Evolutionary conservation across 2,888 invertebrate species (phyloP).

Genomic region (Hypolimnas misippus): DNA sequence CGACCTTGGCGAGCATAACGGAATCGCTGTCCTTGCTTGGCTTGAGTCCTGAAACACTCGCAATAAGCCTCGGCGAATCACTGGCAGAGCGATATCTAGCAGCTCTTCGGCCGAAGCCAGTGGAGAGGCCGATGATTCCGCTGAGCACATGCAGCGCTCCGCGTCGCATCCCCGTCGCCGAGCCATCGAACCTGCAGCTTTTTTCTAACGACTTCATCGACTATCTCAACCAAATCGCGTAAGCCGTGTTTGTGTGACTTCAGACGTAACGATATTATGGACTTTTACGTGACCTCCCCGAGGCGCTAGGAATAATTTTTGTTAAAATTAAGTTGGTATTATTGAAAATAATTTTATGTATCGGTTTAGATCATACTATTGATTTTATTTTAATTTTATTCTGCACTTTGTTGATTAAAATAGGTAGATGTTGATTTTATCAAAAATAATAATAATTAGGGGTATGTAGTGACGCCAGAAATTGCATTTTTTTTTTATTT

Average conservation of each 20-base stretch:
- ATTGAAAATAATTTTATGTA: constrained; percentile 82
- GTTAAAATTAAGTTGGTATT: constrained; percentile 83
- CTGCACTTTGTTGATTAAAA: constrained; percentile 77
- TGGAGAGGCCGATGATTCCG: constrained; percentile 51
- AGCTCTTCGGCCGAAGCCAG: constrained; percentile 69
- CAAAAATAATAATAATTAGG: constrained; percentile 69
- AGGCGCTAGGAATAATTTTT: constrained; percentile 75
- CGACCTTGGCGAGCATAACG: constrained; percentile 70
- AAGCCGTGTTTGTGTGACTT: constrained; percentile 50
- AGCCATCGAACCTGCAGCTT: constrained; percentile 79
- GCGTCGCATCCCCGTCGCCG: constrained; percentile 56
- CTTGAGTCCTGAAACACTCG: constrained; percentile 72
- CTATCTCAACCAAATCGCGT: constrained; percentile 85
- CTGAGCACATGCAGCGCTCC: constrained; percentile 59
- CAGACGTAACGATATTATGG: constrained; percentile 50
- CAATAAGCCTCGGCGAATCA: constrained; percentile 77
- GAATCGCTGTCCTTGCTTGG: constrained; percentile 76
- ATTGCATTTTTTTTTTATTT: constrained; percentile 77
- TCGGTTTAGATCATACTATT: constrained; percentile 81
- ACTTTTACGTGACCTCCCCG: constrained; percentile 53
- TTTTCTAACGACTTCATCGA: constrained; percentile 86
- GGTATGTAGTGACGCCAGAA: constrained; percentile 74
- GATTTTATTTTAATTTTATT: constrained; percentile 83
- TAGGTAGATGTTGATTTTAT: constrained; percentile 74
- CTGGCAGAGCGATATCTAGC: constrained; percentile 75